A percentile compares a stretch with the other conserved stretches of the same genome.
These are phyloP conservation scores for Drosophila planitibia DNA, from an alignment of 2,888 invertebrate genomes.

Conservation along the genomic window DNA sequence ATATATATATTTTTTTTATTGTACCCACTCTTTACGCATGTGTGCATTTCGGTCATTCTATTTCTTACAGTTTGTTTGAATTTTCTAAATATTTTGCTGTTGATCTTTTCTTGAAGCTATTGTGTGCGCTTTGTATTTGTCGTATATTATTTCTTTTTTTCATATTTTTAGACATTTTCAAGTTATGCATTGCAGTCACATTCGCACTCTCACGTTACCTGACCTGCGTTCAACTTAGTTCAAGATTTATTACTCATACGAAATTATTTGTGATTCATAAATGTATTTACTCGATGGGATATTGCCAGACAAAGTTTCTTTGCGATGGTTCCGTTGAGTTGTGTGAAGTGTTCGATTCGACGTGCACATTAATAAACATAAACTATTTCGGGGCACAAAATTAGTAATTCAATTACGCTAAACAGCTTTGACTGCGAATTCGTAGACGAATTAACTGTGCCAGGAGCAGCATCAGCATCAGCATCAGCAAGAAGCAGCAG, in stretches of 20 bases:
- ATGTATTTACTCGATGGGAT: neutral
- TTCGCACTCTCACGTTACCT: constrained; percentile 32
- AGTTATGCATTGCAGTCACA: constrained; percentile 57
- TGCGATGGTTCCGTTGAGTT: constrained; percentile 12
- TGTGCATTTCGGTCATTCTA: constrained; percentile 64
- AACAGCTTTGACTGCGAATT: constrained; percentile 50
- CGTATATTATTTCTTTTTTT: constrained; percentile 12
- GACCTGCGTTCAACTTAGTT: constrained; percentile 32
- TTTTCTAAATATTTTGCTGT: constrained; percentile 71
- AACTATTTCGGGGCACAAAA: constrained; percentile 54
- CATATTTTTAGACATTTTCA: constrained; percentile 9
- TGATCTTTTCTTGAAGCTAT: constrained; percentile 29
- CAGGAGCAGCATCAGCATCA: neutral
- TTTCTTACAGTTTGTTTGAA: constrained; percentile 53
- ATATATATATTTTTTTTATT: constrained; percentile 20
- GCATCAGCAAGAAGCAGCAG: neutral
- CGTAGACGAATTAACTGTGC: constrained; percentile 14
- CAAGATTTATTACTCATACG: neutral
- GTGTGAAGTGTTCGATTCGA: neutral
- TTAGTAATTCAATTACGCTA: constrained; percentile 76
- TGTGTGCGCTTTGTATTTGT: constrained; percentile 24
- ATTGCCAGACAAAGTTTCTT: constrained; percentile 34
- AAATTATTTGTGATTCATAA: constrained; percentile 1
- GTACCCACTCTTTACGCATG: constrained; percentile 66
- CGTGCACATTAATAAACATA: constrained; percentile 68